Evolutionary conservation across 2,113 vertebrate genomes (phyloP).

Genomic region (Brachyhypopomus gauderio): DNA sequence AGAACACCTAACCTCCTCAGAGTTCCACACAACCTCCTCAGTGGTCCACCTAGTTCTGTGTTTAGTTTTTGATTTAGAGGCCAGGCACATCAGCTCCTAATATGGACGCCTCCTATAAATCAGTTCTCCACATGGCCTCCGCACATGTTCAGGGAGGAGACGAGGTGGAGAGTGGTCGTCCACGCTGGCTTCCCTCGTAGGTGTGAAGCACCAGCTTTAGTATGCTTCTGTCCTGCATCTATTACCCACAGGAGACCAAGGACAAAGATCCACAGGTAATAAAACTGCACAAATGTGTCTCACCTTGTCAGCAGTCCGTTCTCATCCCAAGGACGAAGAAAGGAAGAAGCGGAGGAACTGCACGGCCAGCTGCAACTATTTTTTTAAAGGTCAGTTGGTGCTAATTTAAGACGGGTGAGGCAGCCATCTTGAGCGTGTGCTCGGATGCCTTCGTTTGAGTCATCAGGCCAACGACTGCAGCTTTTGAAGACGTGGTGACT

Average conservation of each 20-base stretch:
- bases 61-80: not conserved
- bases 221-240: slow-evolving; percentile 62
- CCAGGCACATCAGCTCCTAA: not conserved
- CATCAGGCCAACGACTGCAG: no score
- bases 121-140: slow-evolving; percentile 53
- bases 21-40: no score
- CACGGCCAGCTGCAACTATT: not conserved
- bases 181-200: slow-evolving; percentile 65
- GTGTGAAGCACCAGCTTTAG: slow-evolving; percentile 54
- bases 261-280: slow-evolving; percentile 56
- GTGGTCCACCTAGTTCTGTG: no score
- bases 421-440: not conserved
- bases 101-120: slow-evolving; percentile 52
- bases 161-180: slow-evolving; percentile 55
- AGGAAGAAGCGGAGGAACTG: not conserved
- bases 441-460: no score
- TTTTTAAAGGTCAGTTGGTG: not conserved
- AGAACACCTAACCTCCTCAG: no score
- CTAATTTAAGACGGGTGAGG: not conserved
- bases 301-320: slow-evolving; percentile 6
- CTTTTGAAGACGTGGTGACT: no score
- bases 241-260: slow-evolving; percentile 72
- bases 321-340: not conserved
- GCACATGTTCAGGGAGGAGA: slow-evolving; percentile 62
- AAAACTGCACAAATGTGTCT: slow-evolving; percentile 37